Evolutionary conservation across 2,797 vertebrate genomes (phyloP).

Genomic region (Gadopsis bispinosus): DNA sequence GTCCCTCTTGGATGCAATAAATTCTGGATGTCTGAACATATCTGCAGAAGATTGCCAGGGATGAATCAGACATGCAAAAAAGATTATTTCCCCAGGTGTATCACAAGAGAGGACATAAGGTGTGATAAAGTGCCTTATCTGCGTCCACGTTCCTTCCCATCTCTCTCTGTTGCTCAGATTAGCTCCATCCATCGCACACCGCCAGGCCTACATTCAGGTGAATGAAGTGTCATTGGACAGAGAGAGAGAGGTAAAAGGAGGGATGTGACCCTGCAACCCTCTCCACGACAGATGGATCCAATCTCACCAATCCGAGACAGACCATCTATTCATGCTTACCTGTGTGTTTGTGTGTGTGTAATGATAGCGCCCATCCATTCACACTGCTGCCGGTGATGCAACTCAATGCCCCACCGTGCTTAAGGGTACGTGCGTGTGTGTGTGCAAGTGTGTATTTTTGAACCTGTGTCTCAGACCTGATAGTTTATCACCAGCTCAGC

Average conservation of each 20-base stretch:
- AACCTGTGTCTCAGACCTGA: constrained; percentile 58
- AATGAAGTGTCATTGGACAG: constrained; percentile 69
- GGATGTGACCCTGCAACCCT: constrained; percentile 77
- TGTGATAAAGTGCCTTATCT: constrained; percentile 2
- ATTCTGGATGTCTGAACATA: constrained; percentile 7
- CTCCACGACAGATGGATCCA: constrained; percentile 75
- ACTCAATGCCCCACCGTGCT: constrained; percentile 67
- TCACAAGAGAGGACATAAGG: neutral
- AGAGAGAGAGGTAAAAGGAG: constrained; percentile 65
- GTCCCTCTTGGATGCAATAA: constrained; percentile 10
- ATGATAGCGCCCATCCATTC: constrained; percentile 71
- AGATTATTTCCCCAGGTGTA: neutral
- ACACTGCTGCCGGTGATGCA: constrained; percentile 64
- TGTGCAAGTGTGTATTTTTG: constrained; percentile 49
- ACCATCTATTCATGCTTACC: constrained; percentile 74
- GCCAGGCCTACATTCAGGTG: constrained; percentile 56
- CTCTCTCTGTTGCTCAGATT: constrained; percentile 54
- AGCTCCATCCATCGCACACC: constrained; percentile 58
- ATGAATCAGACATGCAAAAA: neutral
- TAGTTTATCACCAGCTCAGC: constrained; percentile 69
- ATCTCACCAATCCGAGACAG: constrained; percentile 70
- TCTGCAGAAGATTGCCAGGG: constrained; percentile 1
- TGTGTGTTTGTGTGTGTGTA: constrained; percentile 55
- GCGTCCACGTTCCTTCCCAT: neutral
- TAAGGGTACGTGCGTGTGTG: constrained; percentile 48